phyloP scores from a whole-genome alignment of 1,140 invertebrate genomes.

The Archegozetes longisetosus region DNA sequence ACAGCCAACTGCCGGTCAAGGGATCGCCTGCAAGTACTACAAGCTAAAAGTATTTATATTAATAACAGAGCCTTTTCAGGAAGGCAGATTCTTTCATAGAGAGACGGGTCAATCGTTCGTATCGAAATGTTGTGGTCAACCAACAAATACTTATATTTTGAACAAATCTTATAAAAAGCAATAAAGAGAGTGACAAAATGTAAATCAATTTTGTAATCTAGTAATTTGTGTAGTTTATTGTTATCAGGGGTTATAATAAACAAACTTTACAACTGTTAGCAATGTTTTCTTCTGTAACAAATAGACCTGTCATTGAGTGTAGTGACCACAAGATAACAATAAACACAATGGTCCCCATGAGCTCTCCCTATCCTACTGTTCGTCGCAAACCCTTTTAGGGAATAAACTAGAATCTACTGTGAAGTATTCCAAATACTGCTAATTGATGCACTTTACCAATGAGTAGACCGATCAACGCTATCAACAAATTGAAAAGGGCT shows the following conservation, averaged over 20 bases:
- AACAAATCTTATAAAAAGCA: neutral
- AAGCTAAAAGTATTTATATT: no score
- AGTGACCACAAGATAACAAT: neutral
- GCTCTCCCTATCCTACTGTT: neutral
- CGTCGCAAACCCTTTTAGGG: neutral
- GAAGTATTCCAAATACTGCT: neutral
- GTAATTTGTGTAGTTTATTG: neutral
- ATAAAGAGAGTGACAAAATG: neutral
- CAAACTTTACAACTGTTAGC: neutral
- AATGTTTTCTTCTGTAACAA: neutral
- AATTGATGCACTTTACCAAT: neutral
- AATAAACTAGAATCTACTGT: no score
- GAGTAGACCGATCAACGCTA: neutral
- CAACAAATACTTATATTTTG: no score
- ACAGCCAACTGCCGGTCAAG: neutral
- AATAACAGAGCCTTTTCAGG: no score
- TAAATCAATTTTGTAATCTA: neutral
- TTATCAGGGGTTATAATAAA: neutral
- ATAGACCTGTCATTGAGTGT: neutral
- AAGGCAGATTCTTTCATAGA: no score
- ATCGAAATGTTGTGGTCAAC: no score
- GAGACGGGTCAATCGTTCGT: no score
- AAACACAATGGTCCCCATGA: neutral
- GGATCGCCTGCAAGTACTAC: neutral
- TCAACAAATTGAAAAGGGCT: neutral